Evolutionary conservation across 2,113 vertebrate genomes (phyloP).

Genomic region (Hippocampus abdominalis): DNA sequence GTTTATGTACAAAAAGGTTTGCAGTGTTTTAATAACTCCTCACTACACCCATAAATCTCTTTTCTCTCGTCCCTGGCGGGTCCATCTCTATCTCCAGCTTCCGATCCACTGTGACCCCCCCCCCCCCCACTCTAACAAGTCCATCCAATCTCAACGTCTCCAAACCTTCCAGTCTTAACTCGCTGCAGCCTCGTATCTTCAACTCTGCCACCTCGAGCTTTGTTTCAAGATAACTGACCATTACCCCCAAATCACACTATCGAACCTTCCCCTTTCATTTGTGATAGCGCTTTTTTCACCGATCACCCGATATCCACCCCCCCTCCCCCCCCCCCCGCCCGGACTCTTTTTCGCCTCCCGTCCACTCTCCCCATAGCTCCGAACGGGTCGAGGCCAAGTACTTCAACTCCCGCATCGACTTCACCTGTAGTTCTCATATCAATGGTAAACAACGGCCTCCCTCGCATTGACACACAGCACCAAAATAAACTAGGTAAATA

Average conservation of each 20-base stretch:
- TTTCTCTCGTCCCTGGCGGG: not conserved
- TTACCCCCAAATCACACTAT: not conserved
- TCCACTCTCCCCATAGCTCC: not conserved
- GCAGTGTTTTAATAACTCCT: not conserved
- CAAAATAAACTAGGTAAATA: not conserved
- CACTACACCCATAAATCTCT: no score
- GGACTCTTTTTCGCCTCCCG: not conserved
- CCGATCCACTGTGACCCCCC: no score
- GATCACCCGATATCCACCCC: not conserved
- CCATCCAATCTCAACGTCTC: not conserved
- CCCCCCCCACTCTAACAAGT: no score
- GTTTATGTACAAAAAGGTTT: no score
- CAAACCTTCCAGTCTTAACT: not conserved
- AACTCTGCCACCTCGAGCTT: not conserved
- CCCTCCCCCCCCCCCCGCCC: not conserved
- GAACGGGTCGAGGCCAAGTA: not conserved
- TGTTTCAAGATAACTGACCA: not conserved
- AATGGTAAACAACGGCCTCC: not conserved
- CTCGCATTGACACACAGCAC: not conserved
- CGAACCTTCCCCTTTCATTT: not conserved
- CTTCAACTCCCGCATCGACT: not conserved
- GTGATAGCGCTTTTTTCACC: not conserved
- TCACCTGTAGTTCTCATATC: not conserved
- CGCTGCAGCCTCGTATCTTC: not conserved
- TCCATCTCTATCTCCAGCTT: not conserved